phyloP scores from a whole-genome alignment of 2,113 vertebrate genomes.

The Andinoacara biseriatus region DNA sequence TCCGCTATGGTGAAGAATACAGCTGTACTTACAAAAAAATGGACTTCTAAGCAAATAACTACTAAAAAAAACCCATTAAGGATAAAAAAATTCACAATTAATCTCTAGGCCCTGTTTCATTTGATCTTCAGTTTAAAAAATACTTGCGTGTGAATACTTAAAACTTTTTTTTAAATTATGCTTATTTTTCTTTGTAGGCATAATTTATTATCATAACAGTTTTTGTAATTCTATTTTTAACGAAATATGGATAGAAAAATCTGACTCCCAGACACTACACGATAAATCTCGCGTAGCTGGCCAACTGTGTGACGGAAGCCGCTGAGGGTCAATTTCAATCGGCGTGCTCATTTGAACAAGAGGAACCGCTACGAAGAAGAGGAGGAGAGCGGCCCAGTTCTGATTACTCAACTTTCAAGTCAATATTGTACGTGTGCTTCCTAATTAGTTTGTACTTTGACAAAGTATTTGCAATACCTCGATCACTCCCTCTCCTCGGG shows the following conservation, averaged over 20 bases:
- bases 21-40: too few relatives aligned
- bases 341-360: conserved; percentile 77
- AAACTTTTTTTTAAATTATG: background rate
- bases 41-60: background rate
- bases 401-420: conserved; percentile 49
- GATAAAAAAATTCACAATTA: background rate
- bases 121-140: background rate
- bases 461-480: background rate
- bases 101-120: background rate
- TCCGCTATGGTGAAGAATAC: background rate
- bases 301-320: conserved; percentile 69
- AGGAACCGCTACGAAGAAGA: conserved; percentile 64
- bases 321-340: conserved; percentile 51
- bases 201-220: background rate
- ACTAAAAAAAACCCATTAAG: background rate
- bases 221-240: background rate
- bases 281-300: conserved; percentile 51
- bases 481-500: background rate
- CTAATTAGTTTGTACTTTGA: background rate
- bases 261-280: too few relatives aligned
- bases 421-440: conserved; percentile 68
- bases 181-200: background rate
- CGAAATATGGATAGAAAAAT: background rate
- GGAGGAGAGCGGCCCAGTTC: conserved; percentile 64
- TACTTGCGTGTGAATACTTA: background rate